phyloP scores from a whole-genome alignment of 2,888 invertebrate species.

The Cephus runcator region DNA sequence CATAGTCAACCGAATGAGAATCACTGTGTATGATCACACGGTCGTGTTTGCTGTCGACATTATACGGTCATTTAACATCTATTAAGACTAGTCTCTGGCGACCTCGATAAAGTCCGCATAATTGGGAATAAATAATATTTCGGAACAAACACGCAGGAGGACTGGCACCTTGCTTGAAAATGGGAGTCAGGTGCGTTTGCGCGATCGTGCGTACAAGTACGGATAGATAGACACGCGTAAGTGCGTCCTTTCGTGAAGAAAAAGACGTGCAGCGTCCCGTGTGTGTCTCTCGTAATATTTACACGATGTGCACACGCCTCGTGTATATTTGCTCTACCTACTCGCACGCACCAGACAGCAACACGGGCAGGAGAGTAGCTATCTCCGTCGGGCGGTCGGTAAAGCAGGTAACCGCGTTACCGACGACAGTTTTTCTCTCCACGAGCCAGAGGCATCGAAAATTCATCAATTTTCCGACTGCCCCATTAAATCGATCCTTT shows the following conservation, averaged over 20 bases:
- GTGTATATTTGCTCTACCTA: no score
- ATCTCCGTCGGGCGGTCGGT: no score
- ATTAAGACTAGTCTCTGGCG: constrained; percentile 18
- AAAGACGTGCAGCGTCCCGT: not conserved
- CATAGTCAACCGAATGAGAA: not conserved
- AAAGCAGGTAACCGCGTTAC: no score
- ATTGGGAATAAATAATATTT: constrained; percentile 21
- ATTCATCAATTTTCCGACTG: no score
- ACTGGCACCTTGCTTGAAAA: not conserved
- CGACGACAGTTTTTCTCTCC: no score
- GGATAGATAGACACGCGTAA: no score
- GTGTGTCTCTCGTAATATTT: no score
- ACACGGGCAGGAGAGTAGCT: no score
- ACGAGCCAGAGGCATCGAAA: no score
- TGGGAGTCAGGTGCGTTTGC: not conserved
- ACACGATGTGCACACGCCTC: no score
- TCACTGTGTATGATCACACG: constrained; percentile 6
- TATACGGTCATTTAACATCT: constrained; percentile 22
- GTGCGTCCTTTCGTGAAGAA: not conserved
- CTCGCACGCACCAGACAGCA: no score
- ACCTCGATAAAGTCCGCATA: constrained; percentile 19
- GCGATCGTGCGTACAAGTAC: not conserved
- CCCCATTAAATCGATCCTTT: no score
- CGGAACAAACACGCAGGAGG: not conserved
- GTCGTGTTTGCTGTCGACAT: constrained; percentile 18